Base-by-base conservation (phyloP, 2,113 vertebrate genomes). In the Tinamus guttatus region DNA sequence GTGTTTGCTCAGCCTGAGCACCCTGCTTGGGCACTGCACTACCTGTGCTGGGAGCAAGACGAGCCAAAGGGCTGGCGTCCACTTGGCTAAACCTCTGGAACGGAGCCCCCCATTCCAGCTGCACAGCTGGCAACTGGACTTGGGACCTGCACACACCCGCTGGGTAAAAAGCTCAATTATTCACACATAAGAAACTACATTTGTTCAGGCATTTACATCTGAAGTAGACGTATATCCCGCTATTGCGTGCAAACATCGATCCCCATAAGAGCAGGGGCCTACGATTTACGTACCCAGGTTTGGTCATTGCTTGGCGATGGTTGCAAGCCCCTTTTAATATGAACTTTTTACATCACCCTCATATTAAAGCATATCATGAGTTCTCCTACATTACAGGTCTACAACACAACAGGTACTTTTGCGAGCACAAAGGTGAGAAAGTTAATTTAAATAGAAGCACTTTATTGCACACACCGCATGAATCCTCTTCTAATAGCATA, bases 81-180 rank as follows among this genome's bases (percentile, higher is more conserved):
- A 13, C 58, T 34, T 34, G 49, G 59, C 68, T 14, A 28, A 47
- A 6, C 4, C 18, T 38, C 21, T 45, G 45, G 28, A 1, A 0
- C 11, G 36, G 30, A 12, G 34, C 20, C 40, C 22, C 28, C 22
- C 18, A 11, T 63, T n/a, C 38, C 38, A 83, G 58, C 47, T 2
- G 0, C 9, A n/a, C n/a, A n/a, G n/a, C n/a, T n/a, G n/a, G n/a
- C n/a, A n/a, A 11, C 47, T 49, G 63, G 56, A 30, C 28, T 27
- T 25, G 34, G 43, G 34, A 49, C 32, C 34, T 41, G 40, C 40
- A 41, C 10, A 41, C 40, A 41, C 40, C 40, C 10, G 40, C 40
- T 13, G 13, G 40, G 40, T 41, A 10, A 41, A 41, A 41, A 41
- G 9, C 40, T 41, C 40, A 41, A 41, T 17, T 88, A 30, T 40